These are phyloP conservation scores for Neotoxoptera formosana DNA, from an alignment of 1,140 invertebrate species.

Conservation along the genomic window DNA sequence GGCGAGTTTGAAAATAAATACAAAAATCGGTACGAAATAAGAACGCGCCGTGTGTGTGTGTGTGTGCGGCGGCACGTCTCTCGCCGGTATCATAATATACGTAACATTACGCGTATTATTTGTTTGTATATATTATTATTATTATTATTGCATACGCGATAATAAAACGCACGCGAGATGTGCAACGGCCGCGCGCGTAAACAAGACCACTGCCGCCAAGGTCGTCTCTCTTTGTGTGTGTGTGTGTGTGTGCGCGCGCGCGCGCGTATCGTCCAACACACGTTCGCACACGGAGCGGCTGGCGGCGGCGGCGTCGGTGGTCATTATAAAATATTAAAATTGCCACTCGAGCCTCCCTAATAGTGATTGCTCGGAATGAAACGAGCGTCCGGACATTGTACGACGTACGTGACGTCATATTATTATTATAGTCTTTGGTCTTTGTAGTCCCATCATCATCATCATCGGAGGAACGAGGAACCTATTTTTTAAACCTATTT, in stretches of 20 bases:
- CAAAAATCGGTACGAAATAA: not conserved
- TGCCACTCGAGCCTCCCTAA: too few species aligned
- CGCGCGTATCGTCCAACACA: not conserved
- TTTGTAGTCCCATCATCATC: too few species aligned
- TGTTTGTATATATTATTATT: not conserved
- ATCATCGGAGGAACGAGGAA: too few species aligned
- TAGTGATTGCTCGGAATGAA: too few species aligned
- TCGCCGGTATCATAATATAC: too few species aligned
- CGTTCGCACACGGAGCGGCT: too few species aligned
- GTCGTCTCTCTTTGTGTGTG: not conserved
- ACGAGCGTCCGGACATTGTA: too few species aligned
- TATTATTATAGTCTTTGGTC: too few species aligned
- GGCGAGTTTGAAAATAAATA: not conserved
- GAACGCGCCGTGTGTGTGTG: too few species aligned
- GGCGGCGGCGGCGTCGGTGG: not conserved
- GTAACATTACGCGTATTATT: not conserved
- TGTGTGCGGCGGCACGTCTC: not conserved
- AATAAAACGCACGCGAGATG: slow-evolving; percentile 30
- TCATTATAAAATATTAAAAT: not conserved
- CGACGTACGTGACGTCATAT: too few species aligned
- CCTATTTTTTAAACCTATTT: too few species aligned
- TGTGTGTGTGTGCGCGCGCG: too few species aligned
- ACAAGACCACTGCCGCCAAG: slow-evolving; percentile 36
- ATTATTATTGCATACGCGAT: not conserved
- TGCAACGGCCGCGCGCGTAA: slow-evolving; percentile 17